A percentile compares a stretch with the other conserved stretches of the same genome.
Evolutionary conservation across 2,797 vertebrate species (phyloP).

Genomic region (Tokudaia muenninki): DNA sequence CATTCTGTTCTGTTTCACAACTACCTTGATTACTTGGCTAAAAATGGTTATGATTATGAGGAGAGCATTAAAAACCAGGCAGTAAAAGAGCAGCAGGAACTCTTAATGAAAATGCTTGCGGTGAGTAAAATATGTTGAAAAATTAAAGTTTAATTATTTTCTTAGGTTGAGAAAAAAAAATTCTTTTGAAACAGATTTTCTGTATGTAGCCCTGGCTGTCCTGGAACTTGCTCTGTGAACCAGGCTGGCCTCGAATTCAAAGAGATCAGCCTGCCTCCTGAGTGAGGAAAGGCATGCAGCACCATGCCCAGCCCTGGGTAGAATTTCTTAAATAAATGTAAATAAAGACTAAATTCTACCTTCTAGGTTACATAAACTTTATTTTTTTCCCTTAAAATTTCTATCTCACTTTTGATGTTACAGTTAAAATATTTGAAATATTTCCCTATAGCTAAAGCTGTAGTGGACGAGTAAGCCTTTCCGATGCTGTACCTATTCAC

Average conservation of each 20-base stretch:
- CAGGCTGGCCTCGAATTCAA: not conserved
- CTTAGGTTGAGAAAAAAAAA: not conserved
- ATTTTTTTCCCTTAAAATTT: conserved; percentile 12
- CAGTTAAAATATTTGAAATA: conserved; percentile 45
- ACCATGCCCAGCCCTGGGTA: not conserved
- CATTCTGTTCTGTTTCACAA: conserved; percentile 94
- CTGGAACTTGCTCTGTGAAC: not conserved
- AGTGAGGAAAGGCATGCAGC: not conserved
- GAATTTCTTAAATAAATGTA: conserved; percentile 19
- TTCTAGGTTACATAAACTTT: conserved; percentile 4
- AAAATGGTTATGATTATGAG: conserved; percentile 94
- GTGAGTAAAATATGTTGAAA: conserved; percentile 89
- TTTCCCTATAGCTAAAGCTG: not conserved
- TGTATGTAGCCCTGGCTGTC: not conserved
- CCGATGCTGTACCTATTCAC: too few relatives aligned
- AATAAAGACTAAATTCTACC: conserved; percentile 5
- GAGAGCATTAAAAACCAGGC: conserved; percentile 89
- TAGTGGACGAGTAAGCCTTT: not conserved
- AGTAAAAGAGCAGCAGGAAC: conserved; percentile 95
- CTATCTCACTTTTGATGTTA: not conserved
- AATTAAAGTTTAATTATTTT: conserved; percentile 26
- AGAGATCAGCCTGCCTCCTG: not conserved
- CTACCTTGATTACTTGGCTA: conserved; percentile 93
- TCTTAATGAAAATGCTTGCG: conserved; percentile 98
- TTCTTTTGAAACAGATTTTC: not conserved